Base-by-base conservation (phyloP, 2,113 vertebrate genomes). In the Crotalus tigris region DNA sequence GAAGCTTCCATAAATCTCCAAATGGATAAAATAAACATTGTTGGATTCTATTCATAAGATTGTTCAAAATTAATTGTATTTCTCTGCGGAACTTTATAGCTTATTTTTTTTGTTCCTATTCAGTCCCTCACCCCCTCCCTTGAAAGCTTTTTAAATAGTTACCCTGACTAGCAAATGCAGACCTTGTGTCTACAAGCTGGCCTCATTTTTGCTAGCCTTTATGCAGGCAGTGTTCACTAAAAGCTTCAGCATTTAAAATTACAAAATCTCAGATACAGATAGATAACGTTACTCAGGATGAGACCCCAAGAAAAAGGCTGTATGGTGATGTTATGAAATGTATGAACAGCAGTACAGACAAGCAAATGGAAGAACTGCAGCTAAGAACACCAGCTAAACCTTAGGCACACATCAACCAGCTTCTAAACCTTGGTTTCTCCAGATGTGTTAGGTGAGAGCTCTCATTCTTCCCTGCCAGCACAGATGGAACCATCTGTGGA, bases 211-310 rank as follows among this genome's bases (percentile, higher is more conserved):
- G 55, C 64, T 64, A 88, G 85, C 53, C 85, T 17, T 89, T 61
- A 92, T 44, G 44, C 88, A 93, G 21, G n/a, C 0, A 9, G 89
- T 89, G 61, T 0, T 91, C 23, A 85, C 90, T 64, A 46, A 13
- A 89, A 90, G 54, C 17, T 64, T 89, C 90, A 64, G 46, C 24
- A 44, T 5, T 33, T 89, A 92, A 93, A 3, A 23, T 69, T 94
- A 94, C 49, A 89, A 93, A 81, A 88, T 92, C 87, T 92, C 95
- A 94, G 93, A 93, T 10, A 86, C 4, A 92, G 92, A 94, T 15
- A 92, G 24, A 58, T 75, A 13, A 86, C 19, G 55, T 95, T 91
- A 49, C 19, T 46, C 46, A 0, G 0, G 46, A 93, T 92, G 61
- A 85, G 69, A n/a, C 39, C 58, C 54, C 85, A 53, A 90, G 53